These are phyloP conservation scores for Pollenia griseotomentosa DNA, from an alignment of 2,888 invertebrate species.

Conservation along the genomic window DNA sequence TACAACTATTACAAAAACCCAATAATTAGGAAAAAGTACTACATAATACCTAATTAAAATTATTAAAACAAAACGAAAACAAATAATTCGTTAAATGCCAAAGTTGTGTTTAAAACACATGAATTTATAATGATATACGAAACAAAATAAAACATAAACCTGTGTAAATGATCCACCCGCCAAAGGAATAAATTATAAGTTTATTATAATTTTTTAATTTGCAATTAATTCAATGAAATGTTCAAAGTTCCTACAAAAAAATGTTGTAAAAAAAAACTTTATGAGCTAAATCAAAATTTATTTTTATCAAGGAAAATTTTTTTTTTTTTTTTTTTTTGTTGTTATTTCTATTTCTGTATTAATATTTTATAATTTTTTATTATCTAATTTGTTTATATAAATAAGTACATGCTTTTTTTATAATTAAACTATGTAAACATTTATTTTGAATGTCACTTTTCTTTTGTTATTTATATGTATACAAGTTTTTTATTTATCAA, in stretches of 20 bases:
- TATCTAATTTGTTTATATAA: not conserved
- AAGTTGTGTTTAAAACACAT: constrained; percentile 63
- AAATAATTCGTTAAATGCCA: constrained; percentile 53
- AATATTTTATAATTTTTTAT: constrained; percentile 29
- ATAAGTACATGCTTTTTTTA: not conserved
- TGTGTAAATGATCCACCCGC: constrained; percentile 36
- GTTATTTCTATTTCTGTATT: constrained; percentile 26
- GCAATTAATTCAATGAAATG: constrained; percentile 33
- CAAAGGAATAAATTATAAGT: constrained; percentile 30
- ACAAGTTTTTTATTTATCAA: constrained; percentile 12
- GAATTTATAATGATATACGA: constrained; percentile 34
- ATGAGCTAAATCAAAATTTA: constrained; percentile 35
- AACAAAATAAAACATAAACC: constrained; percentile 5
- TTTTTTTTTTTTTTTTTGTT: not conserved
- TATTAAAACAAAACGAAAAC: not conserved
- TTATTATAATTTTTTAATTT: constrained; percentile 43
- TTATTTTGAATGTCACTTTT: constrained; percentile 25
- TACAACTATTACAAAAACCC: not conserved
- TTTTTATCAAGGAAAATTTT: not conserved
- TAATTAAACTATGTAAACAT: constrained; percentile 9
- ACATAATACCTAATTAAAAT: not conserved
- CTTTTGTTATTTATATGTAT: constrained; percentile 15
- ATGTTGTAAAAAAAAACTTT: not conserved
- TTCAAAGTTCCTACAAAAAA: constrained; percentile 57
- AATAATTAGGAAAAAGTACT: constrained; percentile 5